phyloP scores from a whole-genome alignment of 2,113 vertebrate species.

The Cavia porcellus region DNA sequence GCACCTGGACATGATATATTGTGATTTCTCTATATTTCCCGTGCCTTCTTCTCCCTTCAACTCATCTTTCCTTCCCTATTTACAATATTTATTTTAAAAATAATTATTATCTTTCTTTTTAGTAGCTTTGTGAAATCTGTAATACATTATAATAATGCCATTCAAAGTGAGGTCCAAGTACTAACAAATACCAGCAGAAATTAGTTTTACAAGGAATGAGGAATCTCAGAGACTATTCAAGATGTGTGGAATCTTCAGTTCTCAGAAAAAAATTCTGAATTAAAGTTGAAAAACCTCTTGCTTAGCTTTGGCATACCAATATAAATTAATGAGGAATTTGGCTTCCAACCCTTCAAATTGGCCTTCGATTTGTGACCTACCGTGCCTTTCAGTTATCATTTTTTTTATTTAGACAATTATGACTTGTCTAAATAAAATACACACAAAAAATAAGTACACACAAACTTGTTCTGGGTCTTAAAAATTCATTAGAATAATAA shows the following conservation, averaged over 20 bases:
- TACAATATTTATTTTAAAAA: neutral
- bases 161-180: neutral
- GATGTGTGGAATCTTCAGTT: neutral
- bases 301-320: neutral
- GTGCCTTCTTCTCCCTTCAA: no score
- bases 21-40: no score
- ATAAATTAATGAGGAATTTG: neutral
- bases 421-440: no score
- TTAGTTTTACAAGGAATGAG: neutral
- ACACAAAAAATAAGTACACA: neutral
- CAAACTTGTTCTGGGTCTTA: neutral
- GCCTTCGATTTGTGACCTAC: neutral
- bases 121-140: neutral
- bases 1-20: no score
- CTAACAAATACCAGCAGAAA: neutral
- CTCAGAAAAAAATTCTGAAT: neutral
- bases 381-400: neutral
- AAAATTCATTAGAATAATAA: neutral
- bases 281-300: neutral
- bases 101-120: neutral
- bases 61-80: no score
- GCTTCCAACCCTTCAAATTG: neutral
- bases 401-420: neutral
- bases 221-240: neutral
- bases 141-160: neutral